These are phyloP conservation scores for Lasiurus borealis DNA, from an alignment of 2,113 vertebrate species.

Conservation along the genomic window DNA sequence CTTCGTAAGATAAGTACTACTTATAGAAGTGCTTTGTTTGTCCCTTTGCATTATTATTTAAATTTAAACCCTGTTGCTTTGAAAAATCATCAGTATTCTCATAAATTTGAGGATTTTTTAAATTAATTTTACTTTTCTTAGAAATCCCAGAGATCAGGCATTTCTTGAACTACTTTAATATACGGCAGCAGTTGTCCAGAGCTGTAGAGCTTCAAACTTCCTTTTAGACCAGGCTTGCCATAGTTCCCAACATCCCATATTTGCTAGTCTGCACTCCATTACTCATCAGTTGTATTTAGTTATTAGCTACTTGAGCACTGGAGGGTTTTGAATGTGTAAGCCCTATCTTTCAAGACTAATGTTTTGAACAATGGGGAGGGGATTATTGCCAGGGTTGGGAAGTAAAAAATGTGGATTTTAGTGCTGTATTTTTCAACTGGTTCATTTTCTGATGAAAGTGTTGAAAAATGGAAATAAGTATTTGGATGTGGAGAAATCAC, in stretches of 20 bases:
- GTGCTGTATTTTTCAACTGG: background rate
- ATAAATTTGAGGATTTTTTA: background rate
- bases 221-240: background rate
- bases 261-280: background rate
- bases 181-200: background rate
- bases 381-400: background rate
- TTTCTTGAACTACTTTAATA: background rate
- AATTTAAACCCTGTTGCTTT: background rate
- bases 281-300: background rate
- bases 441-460: background rate
- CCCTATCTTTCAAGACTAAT: background rate
- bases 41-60: background rate
- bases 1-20: background rate
- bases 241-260: background rate
- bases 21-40: background rate
- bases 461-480: background rate
- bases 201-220: background rate
- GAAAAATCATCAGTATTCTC: background rate
- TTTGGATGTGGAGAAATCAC: background rate
- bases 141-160: background rate
- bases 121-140: background rate
- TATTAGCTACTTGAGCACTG: background rate
- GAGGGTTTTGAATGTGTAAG: conserved; percentile 4
- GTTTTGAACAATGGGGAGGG: background rate
- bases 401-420: background rate